A percentile compares a stretch with the other conserved stretches of the same genome.
phyloP scores from a whole-genome alignment of 2,113 vertebrate genomes.

The Sprattus sprattus region DNA sequence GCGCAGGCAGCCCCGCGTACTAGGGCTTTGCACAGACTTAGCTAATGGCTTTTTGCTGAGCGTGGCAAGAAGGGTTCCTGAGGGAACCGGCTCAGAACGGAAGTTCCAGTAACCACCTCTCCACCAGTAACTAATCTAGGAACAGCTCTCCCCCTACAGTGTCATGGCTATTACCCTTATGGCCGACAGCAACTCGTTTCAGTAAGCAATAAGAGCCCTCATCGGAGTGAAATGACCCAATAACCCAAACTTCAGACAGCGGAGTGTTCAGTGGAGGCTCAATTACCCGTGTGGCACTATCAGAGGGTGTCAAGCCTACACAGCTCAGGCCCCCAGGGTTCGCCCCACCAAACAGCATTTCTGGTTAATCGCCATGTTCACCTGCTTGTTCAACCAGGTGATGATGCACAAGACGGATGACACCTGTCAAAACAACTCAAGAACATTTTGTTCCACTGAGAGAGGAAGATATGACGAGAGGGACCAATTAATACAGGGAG shows the following conservation, averaged over 20 bases:
- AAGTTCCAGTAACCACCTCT: not conserved
- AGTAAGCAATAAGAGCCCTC: not conserved
- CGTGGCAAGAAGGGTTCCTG: not conserved
- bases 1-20: not conserved
- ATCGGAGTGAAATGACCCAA: too few species aligned
- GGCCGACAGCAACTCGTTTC: not conserved
- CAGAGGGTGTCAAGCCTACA: not conserved
- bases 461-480: not conserved
- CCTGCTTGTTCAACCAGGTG: not conserved
- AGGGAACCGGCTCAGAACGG: not conserved
- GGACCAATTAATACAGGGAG: not conserved
- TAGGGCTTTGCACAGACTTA: not conserved
- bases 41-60: not conserved
- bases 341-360: not conserved
- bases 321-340: too few species aligned
- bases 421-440: slow-evolving; percentile 1
- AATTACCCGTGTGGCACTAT: too few species aligned
- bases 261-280: not conserved
- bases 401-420: not conserved
- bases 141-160: not conserved
- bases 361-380: not conserved
- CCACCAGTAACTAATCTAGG: not conserved
- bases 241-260: not conserved
- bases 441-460: not conserved
- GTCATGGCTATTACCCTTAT: not conserved